Base-by-base conservation (phyloP, 2,888 invertebrate genomes). In the Nysson spinosus region DNA sequence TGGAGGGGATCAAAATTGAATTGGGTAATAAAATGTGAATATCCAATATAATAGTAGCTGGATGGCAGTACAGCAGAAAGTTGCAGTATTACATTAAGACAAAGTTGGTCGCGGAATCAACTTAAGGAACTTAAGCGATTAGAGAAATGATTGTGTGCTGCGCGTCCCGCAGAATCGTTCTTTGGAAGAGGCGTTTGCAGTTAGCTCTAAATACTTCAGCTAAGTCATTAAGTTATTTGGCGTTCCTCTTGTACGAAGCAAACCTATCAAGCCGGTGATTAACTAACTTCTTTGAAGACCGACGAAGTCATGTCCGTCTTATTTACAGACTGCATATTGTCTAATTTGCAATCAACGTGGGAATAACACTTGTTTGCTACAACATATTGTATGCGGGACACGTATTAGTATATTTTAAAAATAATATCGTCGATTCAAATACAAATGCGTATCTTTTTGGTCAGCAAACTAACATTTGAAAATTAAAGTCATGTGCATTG, bases 321-420 rank as follows among this genome's bases (percentile, higher is more conserved):
- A 61, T 61, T 63, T 61, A 61, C 54, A 57, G 57, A 68, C 49
- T 67, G 39, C 47, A 47, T 42, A 7, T n/a, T 12, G n/a, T 40
- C 6, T 1, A 11, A 7, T 7, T 4, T n/a, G 11, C 7, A 24
- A 24, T 19, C 11, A n/a, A n/a, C n/a, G n/a, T n/a, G n/a, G n/a
- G n/a, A n/a, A n/a, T n/a, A n/a, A n/a, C n/a, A n/a, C n/a, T n/a
- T n/a, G n/a, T n/a, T n/a, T n/a, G n/a, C n/a, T n/a, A n/a, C n/a
- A n/a, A n/a, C n/a, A n/a, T n/a, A n/a, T n/a, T n/a, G n/a, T n/a
- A n/a, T n/a, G n/a, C n/a, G n/a, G n/a, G n/a, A n/a, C n/a, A n/a
- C n/a, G n/a, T n/a, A n/a, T n/a, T n/a, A n/a, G n/a, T n/a, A n/a
- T n/a, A n/a, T n/a, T n/a, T n/a, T n/a, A n/a, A n/a, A n/a, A n/a